Conservation (phyloP, 2,113 vertebrate species). For the Sylvietta virens region DNA sequence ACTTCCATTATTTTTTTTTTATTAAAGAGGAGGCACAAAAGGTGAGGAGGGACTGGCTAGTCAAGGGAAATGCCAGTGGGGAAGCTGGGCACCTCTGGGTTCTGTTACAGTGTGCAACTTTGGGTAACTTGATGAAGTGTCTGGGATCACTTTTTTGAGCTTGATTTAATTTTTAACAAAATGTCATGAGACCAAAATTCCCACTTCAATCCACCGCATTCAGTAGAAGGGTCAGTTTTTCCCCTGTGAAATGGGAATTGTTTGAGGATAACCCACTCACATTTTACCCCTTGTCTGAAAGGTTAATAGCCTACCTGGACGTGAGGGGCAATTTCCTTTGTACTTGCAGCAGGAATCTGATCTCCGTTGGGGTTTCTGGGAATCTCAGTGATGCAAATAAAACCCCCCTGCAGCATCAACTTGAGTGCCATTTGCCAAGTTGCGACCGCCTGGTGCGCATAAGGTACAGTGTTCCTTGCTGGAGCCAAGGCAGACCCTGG, state of each 20-base stretch:
- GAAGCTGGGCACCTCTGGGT: neutral
- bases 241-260: neutral
- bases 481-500: neutral
- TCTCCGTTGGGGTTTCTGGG: neutral
- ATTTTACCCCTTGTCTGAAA: neutral
- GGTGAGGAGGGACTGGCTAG: neutral
- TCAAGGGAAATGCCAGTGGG: neutral
- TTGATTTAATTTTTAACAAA: neutral
- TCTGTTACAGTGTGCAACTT: neutral
- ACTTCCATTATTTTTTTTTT: neutral
- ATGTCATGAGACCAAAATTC: neutral
- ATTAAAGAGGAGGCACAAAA: neutral
- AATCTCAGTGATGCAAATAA: neutral
- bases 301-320: neutral
- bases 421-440: neutral
- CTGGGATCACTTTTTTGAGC: neutral
- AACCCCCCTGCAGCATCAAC: neutral
- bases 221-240: neutral
- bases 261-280: neutral
- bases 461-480: neutral
- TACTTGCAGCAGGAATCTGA: neutral
- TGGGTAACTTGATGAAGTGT: neutral
- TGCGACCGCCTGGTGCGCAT: rapidly evolving
- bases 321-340: neutral
- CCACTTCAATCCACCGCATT: neutral